A percentile compares a stretch with the other conserved stretches of the same genome.
phyloP scores from a whole-genome alignment of 2,797 vertebrate species.

The Amphiprion clarkii region DNA sequence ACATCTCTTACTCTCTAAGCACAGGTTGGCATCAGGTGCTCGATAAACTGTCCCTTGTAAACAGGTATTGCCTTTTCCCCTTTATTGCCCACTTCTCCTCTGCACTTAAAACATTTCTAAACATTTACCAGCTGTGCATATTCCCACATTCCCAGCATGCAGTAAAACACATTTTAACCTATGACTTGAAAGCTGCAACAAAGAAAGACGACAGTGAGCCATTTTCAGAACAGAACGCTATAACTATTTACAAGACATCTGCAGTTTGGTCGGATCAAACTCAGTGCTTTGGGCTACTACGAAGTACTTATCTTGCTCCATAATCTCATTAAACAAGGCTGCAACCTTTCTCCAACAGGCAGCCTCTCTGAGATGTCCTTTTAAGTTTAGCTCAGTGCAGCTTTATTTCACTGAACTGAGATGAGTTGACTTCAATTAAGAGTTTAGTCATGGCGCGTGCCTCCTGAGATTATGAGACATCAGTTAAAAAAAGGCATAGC shows the following conservation, averaged over 20 bases:
- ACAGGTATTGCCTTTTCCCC: constrained; percentile 1
- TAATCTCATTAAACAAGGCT: constrained; percentile 60
- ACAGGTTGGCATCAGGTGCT: constrained; percentile 44
- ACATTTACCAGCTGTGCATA: constrained; percentile 25
- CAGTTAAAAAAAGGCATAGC: not conserved
- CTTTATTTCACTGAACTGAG: constrained; percentile 33
- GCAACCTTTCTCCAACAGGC: constrained; percentile 37
- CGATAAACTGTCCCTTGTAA: constrained; percentile 42
- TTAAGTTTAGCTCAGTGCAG: constrained; percentile 46
- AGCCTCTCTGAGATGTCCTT: constrained; percentile 55
- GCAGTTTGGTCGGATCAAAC: constrained; percentile 26
- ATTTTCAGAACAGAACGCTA: constrained; percentile 8
- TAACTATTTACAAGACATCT: constrained; percentile 30
- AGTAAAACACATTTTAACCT: constrained; percentile 11
- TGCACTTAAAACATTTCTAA: constrained; percentile 23
- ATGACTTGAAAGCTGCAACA: constrained; percentile 19
- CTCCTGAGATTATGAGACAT: constrained; percentile 33
- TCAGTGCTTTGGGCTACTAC: constrained; percentile 28
- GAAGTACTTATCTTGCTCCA: constrained; percentile 25
- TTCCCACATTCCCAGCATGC: constrained; percentile 5
- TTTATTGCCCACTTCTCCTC: constrained; percentile 22
- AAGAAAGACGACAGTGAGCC: not conserved
- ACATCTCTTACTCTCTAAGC: constrained; percentile 38
- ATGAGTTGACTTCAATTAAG: constrained; percentile 23
- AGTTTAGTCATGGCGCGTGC: constrained; percentile 23